Evolutionary conservation across 2,113 vertebrate species (phyloP), one percentile per base, ranked within the genome.

Genomic region (Talpa occidentalis): DNA sequence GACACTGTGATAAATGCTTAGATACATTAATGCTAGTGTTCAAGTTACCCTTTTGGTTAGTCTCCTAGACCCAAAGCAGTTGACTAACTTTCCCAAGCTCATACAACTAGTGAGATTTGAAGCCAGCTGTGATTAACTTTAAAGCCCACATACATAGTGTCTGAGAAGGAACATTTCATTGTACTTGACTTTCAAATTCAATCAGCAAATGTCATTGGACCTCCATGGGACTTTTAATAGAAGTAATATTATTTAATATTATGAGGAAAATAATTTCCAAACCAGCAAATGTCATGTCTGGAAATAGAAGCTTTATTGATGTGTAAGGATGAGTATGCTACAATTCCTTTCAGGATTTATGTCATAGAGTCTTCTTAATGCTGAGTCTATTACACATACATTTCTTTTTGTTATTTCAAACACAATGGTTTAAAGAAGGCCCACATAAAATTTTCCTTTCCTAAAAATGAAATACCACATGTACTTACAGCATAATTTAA

Each of bases 231-330:
- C 80, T 93, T 96, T 92, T 85, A 94, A 85, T 92, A 73, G 67
- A 95, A 87, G 62, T 83, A 94, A 47, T 78, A 73, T 67, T 94
- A 74, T 84, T 95, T 94, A 88, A 66, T 85, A 84, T 74, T 59
- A 82, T 88, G 60, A 49, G 52, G 32, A 67, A 95, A 95, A 74
- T 90, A 73, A 19, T 90, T 97, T 95, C 78, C 74, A 88, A 94
- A 42, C 21, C 56, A 94, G 54, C 49, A 81, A 95, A 92, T 91
- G 85, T 85, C 35, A 49, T 85, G 88, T 85, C 44, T 88, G 44
- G 44, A 88, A 67, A 66, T 77, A 77, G 59, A 66, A 47, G 37
- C 67, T 92, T 96, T 84, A 94, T 52, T 95, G 77, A 90, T 73
- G 42, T 78, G 32, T 37, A 74, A 88, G 8, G 30, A 79, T 91